Conservation (phyloP, 1,140 invertebrate genomes). For the Portunus trituberculatus region DNA sequence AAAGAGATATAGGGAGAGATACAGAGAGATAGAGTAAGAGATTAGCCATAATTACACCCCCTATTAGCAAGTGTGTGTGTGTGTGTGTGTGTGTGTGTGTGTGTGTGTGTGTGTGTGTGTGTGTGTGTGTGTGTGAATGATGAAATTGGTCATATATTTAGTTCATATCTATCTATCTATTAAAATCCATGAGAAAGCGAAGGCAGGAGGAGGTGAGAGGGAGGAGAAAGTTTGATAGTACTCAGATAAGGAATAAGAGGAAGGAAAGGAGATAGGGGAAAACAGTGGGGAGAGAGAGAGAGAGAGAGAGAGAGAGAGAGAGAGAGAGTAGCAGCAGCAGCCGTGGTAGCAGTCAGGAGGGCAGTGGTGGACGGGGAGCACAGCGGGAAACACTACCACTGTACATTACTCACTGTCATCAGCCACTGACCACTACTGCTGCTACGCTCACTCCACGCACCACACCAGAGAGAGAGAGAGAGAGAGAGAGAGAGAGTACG, state of each 20-base stretch:
- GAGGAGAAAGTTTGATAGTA: background rate
- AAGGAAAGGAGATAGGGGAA: too few species aligned
- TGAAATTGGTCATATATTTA: too few species aligned
- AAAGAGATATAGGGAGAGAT: background rate
- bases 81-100: background rate
- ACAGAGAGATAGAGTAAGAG: background rate
- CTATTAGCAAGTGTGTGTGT: background rate
- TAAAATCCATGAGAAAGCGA: too few species aligned
- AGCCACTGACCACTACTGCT: background rate
- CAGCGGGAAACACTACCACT: background rate
- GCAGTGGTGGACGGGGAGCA: background rate
- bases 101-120: too few species aligned
- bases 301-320: constrained; percentile 20
- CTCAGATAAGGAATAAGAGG: too few species aligned
- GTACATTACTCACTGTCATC: background rate
- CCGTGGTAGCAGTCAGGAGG: background rate
- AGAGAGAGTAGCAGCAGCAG: background rate
- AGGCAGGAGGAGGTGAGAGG: too few species aligned
- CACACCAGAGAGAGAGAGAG: too few species aligned
- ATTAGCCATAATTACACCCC: background rate
- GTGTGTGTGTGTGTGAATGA: too few species aligned
- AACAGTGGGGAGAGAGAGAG: background rate
- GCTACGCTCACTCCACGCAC: too few species aligned
- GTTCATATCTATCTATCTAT: too few species aligned
- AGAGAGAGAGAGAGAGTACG: too few species aligned